Evolutionary conservation across 2,113 vertebrate genomes (phyloP).

Genomic region (Gopherus evgoodei): DNA sequence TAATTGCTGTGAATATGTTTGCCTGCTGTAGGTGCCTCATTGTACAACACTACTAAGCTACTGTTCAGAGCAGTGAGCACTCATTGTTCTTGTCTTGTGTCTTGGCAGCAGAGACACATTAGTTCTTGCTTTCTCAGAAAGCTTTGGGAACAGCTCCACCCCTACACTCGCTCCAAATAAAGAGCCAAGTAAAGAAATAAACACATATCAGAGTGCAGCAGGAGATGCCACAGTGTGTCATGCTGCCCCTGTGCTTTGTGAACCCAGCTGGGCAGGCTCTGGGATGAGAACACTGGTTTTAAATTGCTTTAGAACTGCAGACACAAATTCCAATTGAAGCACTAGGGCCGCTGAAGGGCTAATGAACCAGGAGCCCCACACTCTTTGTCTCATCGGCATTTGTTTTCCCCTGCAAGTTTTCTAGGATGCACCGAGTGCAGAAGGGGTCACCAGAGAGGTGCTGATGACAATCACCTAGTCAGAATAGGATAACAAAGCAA

Average conservation of each 20-base stretch:
- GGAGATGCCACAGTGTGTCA: slow-evolving; percentile 3
- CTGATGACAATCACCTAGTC: background rate
- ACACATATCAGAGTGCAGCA: background rate
- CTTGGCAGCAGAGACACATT: background rate
- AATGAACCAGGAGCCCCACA: background rate
- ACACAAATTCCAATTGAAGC: background rate
- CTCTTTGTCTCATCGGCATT: background rate
- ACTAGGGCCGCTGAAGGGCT: background rate
- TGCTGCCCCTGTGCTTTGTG: background rate
- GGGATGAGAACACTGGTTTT: background rate
- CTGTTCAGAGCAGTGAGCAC: background rate
- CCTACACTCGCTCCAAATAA: background rate
- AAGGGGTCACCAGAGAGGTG: background rate
- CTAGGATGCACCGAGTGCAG: background rate
- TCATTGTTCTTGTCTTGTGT: background rate
- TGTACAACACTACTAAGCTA: background rate
- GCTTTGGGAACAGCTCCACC: slow-evolving; percentile 21
- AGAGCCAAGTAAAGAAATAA: background rate
- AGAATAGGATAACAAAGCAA: background rate
- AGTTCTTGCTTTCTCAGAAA: slow-evolving; percentile 18
- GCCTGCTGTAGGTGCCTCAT: background rate
- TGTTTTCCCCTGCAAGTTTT: background rate
- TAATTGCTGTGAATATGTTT: background rate
- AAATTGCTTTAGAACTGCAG: background rate
- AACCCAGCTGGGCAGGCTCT: background rate